A percentile compares a stretch with the other conserved stretches of the same genome.
These are phyloP conservation scores for Trissoscelio sp. DNA, from an alignment of 2,888 invertebrate genomes.

Conservation along the genomic window DNA sequence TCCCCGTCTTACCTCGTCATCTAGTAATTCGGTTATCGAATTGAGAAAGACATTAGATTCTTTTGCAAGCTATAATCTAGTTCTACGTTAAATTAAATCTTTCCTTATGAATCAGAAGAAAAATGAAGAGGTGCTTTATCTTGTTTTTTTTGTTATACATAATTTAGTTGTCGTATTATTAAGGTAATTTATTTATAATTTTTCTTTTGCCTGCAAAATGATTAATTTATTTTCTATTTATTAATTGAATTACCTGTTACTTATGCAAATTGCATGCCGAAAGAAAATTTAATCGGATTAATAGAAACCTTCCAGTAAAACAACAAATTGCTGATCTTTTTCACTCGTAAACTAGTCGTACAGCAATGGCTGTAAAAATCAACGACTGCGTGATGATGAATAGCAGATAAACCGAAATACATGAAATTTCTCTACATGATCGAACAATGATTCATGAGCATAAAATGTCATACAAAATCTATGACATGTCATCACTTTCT, in stretches of 20 bases:
- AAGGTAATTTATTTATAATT: background rate
- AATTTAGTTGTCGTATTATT: too few species aligned
- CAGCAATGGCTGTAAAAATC: background rate
- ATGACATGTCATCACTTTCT: constrained; percentile 45
- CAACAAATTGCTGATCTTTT: background rate
- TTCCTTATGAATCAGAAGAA: too few species aligned
- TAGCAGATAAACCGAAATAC: constrained; percentile 9
- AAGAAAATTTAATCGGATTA: too few species aligned
- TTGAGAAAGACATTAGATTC: constrained; percentile 16
- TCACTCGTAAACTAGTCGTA: background rate
- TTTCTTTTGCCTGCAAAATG: too few species aligned
- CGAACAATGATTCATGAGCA: constrained; percentile 28
- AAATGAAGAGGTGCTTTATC: too few species aligned
- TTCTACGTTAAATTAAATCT: too few species aligned
- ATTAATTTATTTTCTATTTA: too few species aligned
- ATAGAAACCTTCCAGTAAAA: too few species aligned
- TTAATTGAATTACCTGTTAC: too few species aligned
- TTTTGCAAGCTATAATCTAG: background rate
- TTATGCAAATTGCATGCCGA: too few species aligned
- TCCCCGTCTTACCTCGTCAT: constrained; percentile 24
- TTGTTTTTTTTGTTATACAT: too few species aligned
- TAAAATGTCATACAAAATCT: constrained; percentile 39
- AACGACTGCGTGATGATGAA: background rate
- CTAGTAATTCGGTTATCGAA: constrained; percentile 47
- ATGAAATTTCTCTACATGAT: constrained; percentile 8